phyloP scores from a whole-genome alignment of 2,797 vertebrate species.

The Ataeniobius toweri region DNA sequence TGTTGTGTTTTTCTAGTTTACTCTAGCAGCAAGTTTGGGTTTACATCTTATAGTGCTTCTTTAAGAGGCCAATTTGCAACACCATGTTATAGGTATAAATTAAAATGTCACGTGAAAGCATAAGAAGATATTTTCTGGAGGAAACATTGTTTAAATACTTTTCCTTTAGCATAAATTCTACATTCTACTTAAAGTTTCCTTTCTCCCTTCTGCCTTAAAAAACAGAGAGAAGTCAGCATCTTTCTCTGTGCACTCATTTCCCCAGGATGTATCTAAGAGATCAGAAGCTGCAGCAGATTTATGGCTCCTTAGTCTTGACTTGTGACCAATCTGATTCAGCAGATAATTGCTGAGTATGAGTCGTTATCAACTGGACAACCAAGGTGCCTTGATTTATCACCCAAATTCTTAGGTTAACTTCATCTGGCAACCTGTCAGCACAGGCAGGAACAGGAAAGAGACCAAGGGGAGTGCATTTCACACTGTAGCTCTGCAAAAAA shows the following conservation, averaged over 20 bases:
- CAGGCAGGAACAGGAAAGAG: not conserved
- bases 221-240: slow-evolving; percentile 43
- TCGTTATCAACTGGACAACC: slow-evolving; percentile 60
- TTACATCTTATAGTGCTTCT: not conserved
- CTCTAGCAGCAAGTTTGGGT: not conserved
- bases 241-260: slow-evolving; percentile 30
- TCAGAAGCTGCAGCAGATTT: slow-evolving; percentile 61
- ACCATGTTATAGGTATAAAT: slow-evolving; percentile 10
- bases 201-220: not conserved
- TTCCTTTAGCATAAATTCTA: not conserved
- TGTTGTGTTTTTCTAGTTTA: slow-evolving; percentile 2
- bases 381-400: slow-evolving; percentile 67
- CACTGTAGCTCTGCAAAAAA: slow-evolving; percentile 1
- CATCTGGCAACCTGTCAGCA: slow-evolving; percentile 51
- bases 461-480: not conserved
- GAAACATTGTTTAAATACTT: slow-evolving; percentile 7
- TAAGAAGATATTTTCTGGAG: slow-evolving; percentile 1
- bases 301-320: slow-evolving; percentile 47
- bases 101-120: slow-evolving; percentile 14
- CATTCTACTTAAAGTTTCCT: not conserved
- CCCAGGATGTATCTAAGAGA: slow-evolving; percentile 47
- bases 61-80: slow-evolving; percentile 25
- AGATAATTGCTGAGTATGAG: slow-evolving; percentile 68
- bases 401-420: slow-evolving; percentile 56
- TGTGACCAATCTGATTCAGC: slow-evolving; percentile 65